These are phyloP conservation scores for Diachasmimorpha longicaudata DNA, from an alignment of 1,140 invertebrate species.

Conservation along the genomic window DNA sequence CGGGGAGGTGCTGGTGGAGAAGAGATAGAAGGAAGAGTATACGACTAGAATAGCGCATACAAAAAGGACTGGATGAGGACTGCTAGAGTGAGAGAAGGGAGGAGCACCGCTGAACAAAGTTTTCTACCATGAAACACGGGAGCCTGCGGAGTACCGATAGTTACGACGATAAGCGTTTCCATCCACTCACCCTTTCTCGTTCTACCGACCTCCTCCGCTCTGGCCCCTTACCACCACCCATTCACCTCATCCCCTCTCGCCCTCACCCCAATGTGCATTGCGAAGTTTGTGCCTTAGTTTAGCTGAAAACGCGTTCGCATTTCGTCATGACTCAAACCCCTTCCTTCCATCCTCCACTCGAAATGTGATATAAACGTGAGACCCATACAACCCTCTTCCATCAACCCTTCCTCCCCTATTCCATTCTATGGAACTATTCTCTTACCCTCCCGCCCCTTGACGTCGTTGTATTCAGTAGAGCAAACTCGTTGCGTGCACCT, in stretches of 20 bases:
- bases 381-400: neutral
- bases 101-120: constrained; percentile 18
- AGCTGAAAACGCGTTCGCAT: constrained; percentile 13
- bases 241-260: neutral
- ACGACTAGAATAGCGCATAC: constrained; percentile 1
- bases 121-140: constrained; percentile 22
- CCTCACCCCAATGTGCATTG: neutral
- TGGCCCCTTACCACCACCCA: too few species aligned
- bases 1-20: too few species aligned
- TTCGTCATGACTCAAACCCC: constrained; percentile 6
- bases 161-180: constrained; percentile 28
- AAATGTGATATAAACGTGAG: constrained; percentile 8
- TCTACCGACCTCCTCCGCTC: neutral
- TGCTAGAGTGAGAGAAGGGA: neutral
- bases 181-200: neutral
- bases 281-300: constrained; percentile 3
- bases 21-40: neutral
- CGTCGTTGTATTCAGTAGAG: neutral
- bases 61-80: neutral
- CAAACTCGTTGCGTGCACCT: constrained; percentile 15
- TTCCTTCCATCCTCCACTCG: neutral
- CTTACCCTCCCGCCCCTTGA: neutral
- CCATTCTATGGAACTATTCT: neutral
- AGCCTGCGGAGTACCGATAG: constrained; percentile 27
- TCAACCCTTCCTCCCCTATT: neutral